Percentiles rank a stretch among this genome's conserved stretches.
Evolutionary conservation across 2,888 invertebrate genomes (phyloP).

Genomic region (Eristalinus aeneus): DNA sequence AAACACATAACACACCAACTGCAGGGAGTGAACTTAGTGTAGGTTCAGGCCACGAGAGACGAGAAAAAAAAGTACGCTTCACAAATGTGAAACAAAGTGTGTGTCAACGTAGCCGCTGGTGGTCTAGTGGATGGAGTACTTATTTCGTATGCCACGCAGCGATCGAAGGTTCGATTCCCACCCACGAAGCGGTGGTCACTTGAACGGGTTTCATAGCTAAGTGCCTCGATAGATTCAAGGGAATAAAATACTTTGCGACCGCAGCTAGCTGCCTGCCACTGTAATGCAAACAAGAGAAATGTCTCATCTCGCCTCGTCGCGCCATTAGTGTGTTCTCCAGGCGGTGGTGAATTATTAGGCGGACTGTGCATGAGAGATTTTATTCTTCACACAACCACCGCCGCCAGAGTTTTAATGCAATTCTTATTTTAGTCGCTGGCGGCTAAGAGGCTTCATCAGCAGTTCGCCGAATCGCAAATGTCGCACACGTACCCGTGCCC

Average conservation of each 20-base stretch:
- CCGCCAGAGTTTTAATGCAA: background rate
- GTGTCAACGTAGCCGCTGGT: background rate
- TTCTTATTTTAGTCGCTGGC: background rate
- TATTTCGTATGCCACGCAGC: background rate
- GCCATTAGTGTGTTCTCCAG: background rate
- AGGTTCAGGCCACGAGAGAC: background rate
- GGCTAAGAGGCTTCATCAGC: background rate
- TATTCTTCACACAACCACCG: background rate
- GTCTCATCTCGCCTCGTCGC: background rate
- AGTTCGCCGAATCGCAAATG: constrained; percentile 25
- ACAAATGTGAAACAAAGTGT: background rate
- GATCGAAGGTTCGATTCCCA: background rate
- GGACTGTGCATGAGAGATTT: background rate
- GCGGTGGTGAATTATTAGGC: background rate
- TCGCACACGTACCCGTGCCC: constrained; percentile 9
- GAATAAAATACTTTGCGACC: background rate
- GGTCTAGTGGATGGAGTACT: background rate
- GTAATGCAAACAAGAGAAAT: background rate
- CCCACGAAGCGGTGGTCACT: background rate
- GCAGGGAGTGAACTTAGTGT: background rate
- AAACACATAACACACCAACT: background rate
- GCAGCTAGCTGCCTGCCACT: background rate
- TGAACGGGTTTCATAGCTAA: background rate
- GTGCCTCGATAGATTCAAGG: background rate
- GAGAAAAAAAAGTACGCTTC: background rate